Base-by-base conservation (phyloP, 2,113 vertebrate species). In the Labrus mixtus region DNA sequence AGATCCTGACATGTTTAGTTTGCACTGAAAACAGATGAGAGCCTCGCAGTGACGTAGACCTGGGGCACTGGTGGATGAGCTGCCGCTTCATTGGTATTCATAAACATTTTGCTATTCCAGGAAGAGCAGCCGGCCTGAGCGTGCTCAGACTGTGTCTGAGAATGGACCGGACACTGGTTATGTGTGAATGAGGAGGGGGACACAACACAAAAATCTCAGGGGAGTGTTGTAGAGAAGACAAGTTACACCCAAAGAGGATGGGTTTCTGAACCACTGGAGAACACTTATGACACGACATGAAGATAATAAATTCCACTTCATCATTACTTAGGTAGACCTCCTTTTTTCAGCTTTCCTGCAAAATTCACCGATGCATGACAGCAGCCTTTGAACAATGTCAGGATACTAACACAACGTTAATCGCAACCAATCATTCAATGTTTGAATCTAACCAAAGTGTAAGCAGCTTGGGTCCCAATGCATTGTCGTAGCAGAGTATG, bases 81-180 rank as follows among this genome's bases (percentile, higher is more conserved):
- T 54, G 64, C 75, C 19, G 50, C 71, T 66, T 86, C 82, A 71
- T 86, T 71, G 79, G 82, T 73, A 81, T 89, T 82, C 87, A 85
- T 36, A 83, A 73, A 83, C 63, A 77, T 72, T 80, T 78, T 36
- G 23, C 66, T 72, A 55, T 72, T 89, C 58, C 56, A 10, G 76
- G 67, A 66, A 62, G 66, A 76, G 62, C 58, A 37, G 50, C 70
- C 19, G 0, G 16, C 12, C 58, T 43, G 68, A 81, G 82, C 64
- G 67, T 76, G 79, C 70, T 67, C 76, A 56, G 76, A 73, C 79
- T 60, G 68, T 23, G 68, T 78, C 73, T 67, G 48, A 67, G 41
- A 61, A 68, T 36, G 74, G 46, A n/a, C 56, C 20, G 62, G 67
- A 65, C 76, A 43, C 39, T 0, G 36, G 25, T 13, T 37, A 29